These are phyloP conservation scores for Erythrolamprus reginae DNA, from an alignment of 2,113 vertebrate genomes.

Conservation along the genomic window DNA sequence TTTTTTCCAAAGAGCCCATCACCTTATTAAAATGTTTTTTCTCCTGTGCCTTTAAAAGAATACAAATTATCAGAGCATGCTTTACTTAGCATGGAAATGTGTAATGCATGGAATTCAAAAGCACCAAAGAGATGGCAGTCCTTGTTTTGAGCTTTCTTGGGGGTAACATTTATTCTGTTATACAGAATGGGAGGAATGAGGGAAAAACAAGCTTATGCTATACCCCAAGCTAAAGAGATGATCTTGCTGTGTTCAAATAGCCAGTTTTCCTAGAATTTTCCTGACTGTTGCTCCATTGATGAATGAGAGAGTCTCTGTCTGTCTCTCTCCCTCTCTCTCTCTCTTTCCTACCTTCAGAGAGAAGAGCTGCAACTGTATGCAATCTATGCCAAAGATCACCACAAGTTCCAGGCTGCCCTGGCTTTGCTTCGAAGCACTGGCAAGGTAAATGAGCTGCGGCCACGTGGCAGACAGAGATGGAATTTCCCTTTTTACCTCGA, in stretches of 20 bases:
- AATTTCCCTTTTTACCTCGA: neutral
- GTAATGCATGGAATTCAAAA: neutral
- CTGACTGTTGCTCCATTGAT: neutral
- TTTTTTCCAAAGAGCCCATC: neutral
- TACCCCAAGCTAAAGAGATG: neutral
- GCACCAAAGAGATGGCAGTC: neutral
- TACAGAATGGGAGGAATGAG: neutral
- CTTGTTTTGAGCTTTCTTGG: neutral
- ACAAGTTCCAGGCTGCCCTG: slow-evolving; percentile 72
- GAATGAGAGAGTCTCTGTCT: neutral
- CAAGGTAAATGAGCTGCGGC: slow-evolving; percentile 68
- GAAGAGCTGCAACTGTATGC: slow-evolving; percentile 85
- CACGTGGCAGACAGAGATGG: neutral
- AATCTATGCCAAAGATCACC: slow-evolving; percentile 79
- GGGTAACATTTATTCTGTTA: neutral
- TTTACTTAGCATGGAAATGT: neutral
- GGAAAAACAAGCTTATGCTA: neutral
- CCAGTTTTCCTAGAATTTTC: neutral
- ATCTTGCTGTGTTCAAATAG: neutral
- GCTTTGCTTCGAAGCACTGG: slow-evolving; percentile 70
- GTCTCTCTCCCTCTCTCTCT: too few species aligned
- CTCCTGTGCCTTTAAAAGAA: neutral
- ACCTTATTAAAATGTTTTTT: neutral
- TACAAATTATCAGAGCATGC: neutral
- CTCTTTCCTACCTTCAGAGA: slow-evolving; percentile 59